These are phyloP conservation scores for Triops cancriformis DNA, from an alignment of 1,140 invertebrate species.

Conservation along the genomic window DNA sequence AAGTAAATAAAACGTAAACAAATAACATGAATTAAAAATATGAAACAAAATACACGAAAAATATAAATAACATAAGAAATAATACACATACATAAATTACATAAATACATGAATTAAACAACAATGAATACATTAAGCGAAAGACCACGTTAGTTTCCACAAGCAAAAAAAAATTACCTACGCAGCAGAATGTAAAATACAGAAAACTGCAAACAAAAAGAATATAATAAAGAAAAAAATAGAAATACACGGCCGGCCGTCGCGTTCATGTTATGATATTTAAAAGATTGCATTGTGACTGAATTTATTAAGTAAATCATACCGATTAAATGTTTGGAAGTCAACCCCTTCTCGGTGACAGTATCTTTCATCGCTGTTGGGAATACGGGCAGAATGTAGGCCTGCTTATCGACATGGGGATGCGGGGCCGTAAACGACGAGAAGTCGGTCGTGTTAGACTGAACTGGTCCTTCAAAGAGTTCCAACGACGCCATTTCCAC, in stretches of 20 bases:
- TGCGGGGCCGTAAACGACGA: constrained; percentile 66
- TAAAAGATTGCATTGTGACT: neutral
- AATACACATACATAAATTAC: no score
- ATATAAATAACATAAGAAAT: constrained; percentile 23
- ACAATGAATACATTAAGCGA: no score
- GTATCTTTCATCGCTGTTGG: constrained; percentile 73
- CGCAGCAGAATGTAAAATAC: no score
- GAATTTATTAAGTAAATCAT: constrained; percentile 34
- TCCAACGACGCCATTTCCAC: constrained; percentile 87
- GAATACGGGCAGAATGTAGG: constrained; percentile 78
- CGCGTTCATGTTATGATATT: constrained; percentile 16
- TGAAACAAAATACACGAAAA: constrained; percentile 33
- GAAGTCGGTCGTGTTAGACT: constrained; percentile 66
- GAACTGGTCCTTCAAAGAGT: constrained; percentile 84
- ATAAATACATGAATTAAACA: no score
- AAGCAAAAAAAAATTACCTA: no score
- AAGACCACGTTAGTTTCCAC: no score
- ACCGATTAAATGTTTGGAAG: constrained; percentile 87
- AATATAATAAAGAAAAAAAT: constrained; percentile 20
- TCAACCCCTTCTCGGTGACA: constrained; percentile 85
- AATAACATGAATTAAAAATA: no score
- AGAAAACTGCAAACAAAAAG: neutral
- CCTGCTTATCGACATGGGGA: constrained; percentile 75
- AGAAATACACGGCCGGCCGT: no score
- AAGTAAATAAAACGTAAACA: no score